Base-by-base conservation (phyloP, 35 echinoderm and acorn worm genomes). In the Hemicentrotus pulcherrimus region DNA sequence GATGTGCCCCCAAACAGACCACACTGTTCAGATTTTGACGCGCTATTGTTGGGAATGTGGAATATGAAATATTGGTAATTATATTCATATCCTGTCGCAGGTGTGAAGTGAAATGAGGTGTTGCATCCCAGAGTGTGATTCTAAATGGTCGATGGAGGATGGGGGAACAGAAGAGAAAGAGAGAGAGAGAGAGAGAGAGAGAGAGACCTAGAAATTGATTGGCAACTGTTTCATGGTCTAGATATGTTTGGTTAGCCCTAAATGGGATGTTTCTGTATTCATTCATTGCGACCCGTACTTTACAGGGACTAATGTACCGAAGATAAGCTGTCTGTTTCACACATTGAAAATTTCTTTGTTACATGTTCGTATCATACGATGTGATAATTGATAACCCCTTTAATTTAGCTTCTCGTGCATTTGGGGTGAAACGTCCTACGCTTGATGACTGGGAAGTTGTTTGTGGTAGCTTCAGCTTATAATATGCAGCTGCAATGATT, bases 61-160 rank as follows among this genome's bases (percentile, higher is more conserved):
- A 90, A 90, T 33, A 33, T 90, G 88, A 90, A 90, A 46, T 90
- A 93, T 58, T n/a, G 48, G 16, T 46, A 48, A 93, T 93, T 93
- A 47, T 46, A 47, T 58, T 58, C 46, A 58, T 93, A 93, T 93
- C 91, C 91, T 93, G 91, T 47, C 32, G 13, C 91, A 47, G 91
- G 91, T 93, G 91, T 58, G 47, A 93, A 93, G 32, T 58, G 91
- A 93, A 93, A 93, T 93, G 48, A 93, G 48, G 30, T 58, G 91
- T 93, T 32, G 46, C 91, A 93, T 93, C 88, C 32, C 88, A 45
- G 65, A 78, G 65, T 78, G 65, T 78, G 65, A 78, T 78, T n/a
- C 65, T 18, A 78, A 78, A 78, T 78, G 65, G 28, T 18, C 24
- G 65, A n/a, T 22, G 28, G 65, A 78, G 28, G 65, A 78, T 78